Percentiles rank a stretch among this genome's conserved stretches.
Evolutionary conservation across 92 coral and sea anemone genomes (phyloP).

Genomic region (Desmophyllum pertusum): DNA sequence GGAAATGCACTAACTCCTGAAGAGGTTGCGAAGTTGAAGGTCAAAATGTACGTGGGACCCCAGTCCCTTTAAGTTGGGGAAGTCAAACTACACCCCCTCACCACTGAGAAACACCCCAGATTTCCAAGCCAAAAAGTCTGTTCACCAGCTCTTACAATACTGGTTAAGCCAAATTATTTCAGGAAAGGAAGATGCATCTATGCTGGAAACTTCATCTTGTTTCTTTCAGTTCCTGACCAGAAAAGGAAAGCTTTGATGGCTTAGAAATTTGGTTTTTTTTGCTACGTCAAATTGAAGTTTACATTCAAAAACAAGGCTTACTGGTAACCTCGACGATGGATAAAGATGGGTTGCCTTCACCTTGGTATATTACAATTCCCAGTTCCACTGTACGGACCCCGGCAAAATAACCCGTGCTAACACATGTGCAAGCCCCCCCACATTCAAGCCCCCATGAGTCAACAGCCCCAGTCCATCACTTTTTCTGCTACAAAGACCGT

Average conservation of each 20-base stretch:
- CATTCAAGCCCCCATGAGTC: too few relatives aligned
- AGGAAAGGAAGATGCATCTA: slow-evolving; percentile 16
- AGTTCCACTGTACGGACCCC: too few relatives aligned
- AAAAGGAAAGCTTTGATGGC: background rate
- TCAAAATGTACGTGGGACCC: slow-evolving; percentile 39
- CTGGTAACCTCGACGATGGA: background rate
- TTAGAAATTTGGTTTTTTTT: slow-evolving; percentile 14
- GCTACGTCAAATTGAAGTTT: too few relatives aligned
- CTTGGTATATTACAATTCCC: too few relatives aligned
- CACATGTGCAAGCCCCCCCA: too few relatives aligned
- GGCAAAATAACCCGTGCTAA: too few relatives aligned
- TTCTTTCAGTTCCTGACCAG: background rate
- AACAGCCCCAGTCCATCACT: background rate
- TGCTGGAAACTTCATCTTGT: slow-evolving; percentile 15
- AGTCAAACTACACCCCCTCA: slow-evolving; percentile 27
- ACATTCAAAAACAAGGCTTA: background rate
- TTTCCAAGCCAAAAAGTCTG: background rate
- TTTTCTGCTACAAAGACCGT: background rate
- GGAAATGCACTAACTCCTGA: slow-evolving; percentile 39
- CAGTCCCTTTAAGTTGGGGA: slow-evolving; percentile 68
- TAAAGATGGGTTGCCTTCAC: background rate
- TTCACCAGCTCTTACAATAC: too few relatives aligned
- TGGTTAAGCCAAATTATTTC: background rate
- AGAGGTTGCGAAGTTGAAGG: slow-evolving; percentile 42
- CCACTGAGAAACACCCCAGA: too few relatives aligned